These are phyloP conservation scores for Cheirogaleus medius DNA, from an alignment of 2,113 vertebrate genomes.

Conservation along the genomic window DNA sequence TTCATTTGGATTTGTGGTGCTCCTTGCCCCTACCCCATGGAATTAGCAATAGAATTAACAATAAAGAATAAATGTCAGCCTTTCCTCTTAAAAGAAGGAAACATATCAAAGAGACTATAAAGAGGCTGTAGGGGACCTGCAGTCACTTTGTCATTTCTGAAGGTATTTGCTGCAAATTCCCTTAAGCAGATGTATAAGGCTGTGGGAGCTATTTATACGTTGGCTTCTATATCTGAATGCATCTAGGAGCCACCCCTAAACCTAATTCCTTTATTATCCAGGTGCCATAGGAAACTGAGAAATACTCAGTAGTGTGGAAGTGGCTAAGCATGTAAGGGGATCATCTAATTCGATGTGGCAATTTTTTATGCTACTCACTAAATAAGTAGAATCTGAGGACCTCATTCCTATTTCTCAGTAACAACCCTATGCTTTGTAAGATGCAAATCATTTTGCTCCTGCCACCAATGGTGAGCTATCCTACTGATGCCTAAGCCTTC, in stretches of 20 bases:
- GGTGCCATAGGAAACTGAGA: constrained; percentile 10
- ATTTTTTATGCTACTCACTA: constrained; percentile 42
- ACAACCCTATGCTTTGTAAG: neutral
- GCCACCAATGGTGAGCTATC: constrained; percentile 28
- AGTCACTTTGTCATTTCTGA: constrained; percentile 18
- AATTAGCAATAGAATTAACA: constrained; percentile 73
- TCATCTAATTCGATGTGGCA: constrained; percentile 15
- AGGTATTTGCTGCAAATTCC: constrained; percentile 5
- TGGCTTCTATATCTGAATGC: neutral
- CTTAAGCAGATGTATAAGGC: neutral
- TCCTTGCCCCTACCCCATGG: constrained; percentile 23
- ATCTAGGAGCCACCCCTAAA: constrained; percentile 13
- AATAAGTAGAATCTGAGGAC: constrained; percentile 39
- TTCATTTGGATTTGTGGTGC: constrained; percentile 59
- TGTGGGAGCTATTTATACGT: constrained; percentile 19
- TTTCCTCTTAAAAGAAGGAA: constrained; percentile 46
- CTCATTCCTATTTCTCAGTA: neutral
- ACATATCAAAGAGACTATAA: neutral
- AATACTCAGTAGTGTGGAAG: neutral
- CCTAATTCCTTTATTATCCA: constrained; percentile 43
- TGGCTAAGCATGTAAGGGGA: neutral
- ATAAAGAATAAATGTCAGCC: constrained; percentile 63
- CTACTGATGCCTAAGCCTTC: constrained; percentile 24
- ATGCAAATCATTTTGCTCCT: constrained; percentile 36
- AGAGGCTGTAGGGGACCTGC: neutral